Base-by-base conservation (phyloP, 2,797 vertebrate species). In the Threskiornis aethiopicus region DNA sequence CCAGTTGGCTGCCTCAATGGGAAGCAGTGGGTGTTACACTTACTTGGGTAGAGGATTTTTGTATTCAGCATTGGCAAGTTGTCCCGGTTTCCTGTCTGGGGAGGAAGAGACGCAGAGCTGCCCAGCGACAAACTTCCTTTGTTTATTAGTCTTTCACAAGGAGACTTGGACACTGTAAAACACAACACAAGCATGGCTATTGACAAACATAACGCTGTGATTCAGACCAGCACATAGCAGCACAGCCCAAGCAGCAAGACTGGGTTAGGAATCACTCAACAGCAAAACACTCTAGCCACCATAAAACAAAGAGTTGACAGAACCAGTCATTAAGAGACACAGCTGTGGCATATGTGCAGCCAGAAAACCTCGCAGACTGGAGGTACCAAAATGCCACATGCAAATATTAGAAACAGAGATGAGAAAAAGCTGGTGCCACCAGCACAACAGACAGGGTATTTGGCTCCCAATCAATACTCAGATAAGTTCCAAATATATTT, bases 41-140 rank as follows among this genome's bases (percentile, higher is more conserved):
- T 93, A 99, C 99, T 98, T 20, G 99, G 98, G 95, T 98, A 99
- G 22, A 99, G 98, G 93, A 99, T 99, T 98, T 99, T 99, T 71
- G 99, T 98, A 97, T 98, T 99, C 82, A 99, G 98, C 91, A 99
- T 98, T 11, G 99, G 99, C 97, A 99, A 97, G 89, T 98, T 98
- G 47, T 99, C 99, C 55, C 98, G 97, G 95, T 97, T 98, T 98
- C 98, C 99, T 85, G 98, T 97, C 89, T 99, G 99, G 41, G 98
- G 97, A 98, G 99, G 99, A 97, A 99, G 99, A 91, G 99, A 99
- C 13, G 98, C 97, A 5, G 99, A 99, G 97, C 98, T 99, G 91
- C 99, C 99, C 59, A 98, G 83, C 0, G 98, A 98, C 96, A 99
- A 96, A 92, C 96, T 97, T 92, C 98, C 99, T 98, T 99, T 99